These are phyloP conservation scores for Kryptolebias ocellatus DNA, from an alignment of 2,797 vertebrate genomes.

Conservation along the genomic window DNA sequence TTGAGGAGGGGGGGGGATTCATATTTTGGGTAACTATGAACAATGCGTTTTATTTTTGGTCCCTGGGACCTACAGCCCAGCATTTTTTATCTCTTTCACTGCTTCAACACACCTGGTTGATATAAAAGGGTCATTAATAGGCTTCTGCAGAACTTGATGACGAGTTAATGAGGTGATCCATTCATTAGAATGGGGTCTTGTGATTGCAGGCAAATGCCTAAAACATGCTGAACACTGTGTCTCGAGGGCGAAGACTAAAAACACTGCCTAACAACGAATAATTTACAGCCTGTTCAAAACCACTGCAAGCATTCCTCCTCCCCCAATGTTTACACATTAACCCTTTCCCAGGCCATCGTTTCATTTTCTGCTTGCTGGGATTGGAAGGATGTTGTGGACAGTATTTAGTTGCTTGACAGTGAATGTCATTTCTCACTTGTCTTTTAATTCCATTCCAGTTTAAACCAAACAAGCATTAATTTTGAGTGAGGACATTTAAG, in stretches of 20 bases:
- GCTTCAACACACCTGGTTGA: slow-evolving; percentile 5
- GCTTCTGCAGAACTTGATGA: slow-evolving; percentile 7
- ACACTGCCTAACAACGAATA: neutral
- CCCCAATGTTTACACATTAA: neutral
- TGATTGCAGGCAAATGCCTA: neutral
- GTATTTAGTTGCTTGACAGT: neutral
- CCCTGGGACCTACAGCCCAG: neutral
- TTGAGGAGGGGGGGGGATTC: neutral
- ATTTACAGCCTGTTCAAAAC: neutral
- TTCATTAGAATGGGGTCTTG: neutral
- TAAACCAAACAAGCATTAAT: neutral
- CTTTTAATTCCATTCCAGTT: neutral
- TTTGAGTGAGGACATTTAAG: neutral
- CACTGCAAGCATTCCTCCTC: neutral
- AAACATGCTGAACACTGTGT: neutral
- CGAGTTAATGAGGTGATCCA: neutral
- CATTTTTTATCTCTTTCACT: neutral
- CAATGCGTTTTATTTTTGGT: neutral
- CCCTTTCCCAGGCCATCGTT: neutral
- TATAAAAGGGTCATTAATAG: slow-evolving; percentile 4
- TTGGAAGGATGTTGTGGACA: neutral
- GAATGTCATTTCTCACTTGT: neutral
- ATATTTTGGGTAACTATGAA: neutral
- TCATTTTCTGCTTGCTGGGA: neutral
- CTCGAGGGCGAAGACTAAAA: neutral